Base-by-base conservation (phyloP, 2,888 invertebrate genomes). In the Clostera curtula region DNA sequence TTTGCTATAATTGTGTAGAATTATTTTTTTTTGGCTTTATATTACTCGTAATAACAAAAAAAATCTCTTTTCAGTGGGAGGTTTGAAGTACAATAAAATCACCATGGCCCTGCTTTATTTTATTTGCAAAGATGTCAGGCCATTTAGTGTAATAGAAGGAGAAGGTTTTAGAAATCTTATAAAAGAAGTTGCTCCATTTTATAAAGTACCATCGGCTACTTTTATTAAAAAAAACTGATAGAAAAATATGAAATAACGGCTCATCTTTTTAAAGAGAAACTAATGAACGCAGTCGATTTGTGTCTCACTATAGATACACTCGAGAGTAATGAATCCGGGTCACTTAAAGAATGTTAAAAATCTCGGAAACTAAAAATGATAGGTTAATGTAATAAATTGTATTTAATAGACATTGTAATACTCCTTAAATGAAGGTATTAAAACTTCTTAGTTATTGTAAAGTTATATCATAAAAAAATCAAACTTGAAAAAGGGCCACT, bases 71-170 rank as follows among this genome's bases (percentile, higher is more conserved):
- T 27, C 27, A 27, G 27, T 27, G 24, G 27, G 27, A 12, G 27
- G 31, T 12, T 24, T 27, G 24, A 32, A 23, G 22, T 17, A 31
- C 21, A 31, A 31, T 20, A 24, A 32, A 19, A 32, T 27, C 18
- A 27, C 23, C 19, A 27, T 32, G 31, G 21, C 18, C 24, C 13
- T 27, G 19, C 20, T 27, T 14, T 27, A 31, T 31, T 26, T 31
- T 20, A 32, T 27, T 27, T 26, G 27, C 25, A 32, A 32, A 19
- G 31, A 27, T 32, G 19, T 32, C 25, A 25, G 31, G 17, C 31
- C 31, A 14, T 32, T 32, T 19, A 23, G 24, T 27, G 19, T 31
- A 10, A 17, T 32, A 16, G 25, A 32, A 32, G 32, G 25, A 28
- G 28, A 32, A 28, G 27, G 28, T 20, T 32, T 32, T 23, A 12